Conservation (phyloP, 2,113 vertebrate genomes). For the Zosterops japonicus region DNA sequence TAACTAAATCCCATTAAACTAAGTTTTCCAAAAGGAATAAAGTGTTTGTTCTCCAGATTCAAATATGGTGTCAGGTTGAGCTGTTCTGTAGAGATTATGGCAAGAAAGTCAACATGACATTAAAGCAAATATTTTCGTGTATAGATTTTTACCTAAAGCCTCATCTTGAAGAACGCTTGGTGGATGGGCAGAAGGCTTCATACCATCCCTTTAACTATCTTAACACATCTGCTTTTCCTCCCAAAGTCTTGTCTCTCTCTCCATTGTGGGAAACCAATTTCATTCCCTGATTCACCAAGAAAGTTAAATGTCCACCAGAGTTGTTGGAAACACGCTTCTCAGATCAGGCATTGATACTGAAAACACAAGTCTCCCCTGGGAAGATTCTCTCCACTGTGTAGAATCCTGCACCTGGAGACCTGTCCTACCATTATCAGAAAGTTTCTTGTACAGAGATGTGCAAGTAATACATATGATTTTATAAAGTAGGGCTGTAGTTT, state of each 20-base stretch:
- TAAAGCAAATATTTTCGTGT: neutral
- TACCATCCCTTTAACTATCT: neutral
- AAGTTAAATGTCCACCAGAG: neutral
- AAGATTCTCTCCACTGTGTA: neutral
- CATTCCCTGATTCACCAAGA: neutral
- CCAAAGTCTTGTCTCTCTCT: neutral
- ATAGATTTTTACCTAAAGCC: neutral
- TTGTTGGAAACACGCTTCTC: neutral
- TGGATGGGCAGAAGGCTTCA: neutral
- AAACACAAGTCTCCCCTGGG: neutral
- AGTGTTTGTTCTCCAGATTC: neutral
- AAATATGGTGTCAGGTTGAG: neutral
- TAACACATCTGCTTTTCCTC: neutral
- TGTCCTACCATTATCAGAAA: neutral
- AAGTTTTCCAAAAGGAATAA: neutral
- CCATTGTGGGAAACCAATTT: neutral
- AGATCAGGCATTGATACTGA: neutral
- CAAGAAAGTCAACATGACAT: neutral
- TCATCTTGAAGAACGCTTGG: neutral
- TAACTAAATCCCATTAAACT: neutral
- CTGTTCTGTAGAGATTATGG: neutral
- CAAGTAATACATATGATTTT: neutral
- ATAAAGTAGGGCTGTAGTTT: neutral
- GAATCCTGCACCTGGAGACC: neutral
- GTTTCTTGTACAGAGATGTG: neutral